Conservation (phyloP, 2,888 invertebrate species). For the Amphipoea oculea region DNA sequence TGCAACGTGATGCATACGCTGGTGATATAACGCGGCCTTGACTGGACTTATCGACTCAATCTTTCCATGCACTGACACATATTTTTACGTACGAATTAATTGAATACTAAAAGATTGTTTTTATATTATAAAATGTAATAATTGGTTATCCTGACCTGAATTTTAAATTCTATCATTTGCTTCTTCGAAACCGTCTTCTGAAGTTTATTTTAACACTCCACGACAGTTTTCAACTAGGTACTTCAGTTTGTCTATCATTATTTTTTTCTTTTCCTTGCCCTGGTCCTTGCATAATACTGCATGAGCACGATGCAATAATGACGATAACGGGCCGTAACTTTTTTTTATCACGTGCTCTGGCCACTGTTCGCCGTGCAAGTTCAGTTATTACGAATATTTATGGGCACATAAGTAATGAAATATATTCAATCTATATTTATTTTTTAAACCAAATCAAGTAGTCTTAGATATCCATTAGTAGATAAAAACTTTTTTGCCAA, state of each 20-base stretch:
- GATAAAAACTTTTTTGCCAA: neutral
- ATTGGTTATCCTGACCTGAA: neutral
- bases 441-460: neutral
- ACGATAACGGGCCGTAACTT: conserved; percentile 47
- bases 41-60: conserved; percentile 80
- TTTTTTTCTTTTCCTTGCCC: conserved; percentile 10
- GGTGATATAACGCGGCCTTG: conserved; percentile 82
- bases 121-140: neutral
- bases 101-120: conserved; percentile 3
- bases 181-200: neutral
- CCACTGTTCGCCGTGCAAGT: conserved; percentile 3
- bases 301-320: conserved; percentile 52
- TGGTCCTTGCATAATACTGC: conserved; percentile 22
- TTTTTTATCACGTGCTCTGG: conserved; percentile 35
- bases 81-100: conserved; percentile 60
- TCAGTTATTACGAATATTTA: conserved; percentile 31
- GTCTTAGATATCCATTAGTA: neutral
- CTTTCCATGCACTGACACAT: conserved; percentile 77
- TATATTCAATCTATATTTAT: neutral
- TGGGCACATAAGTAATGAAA: conserved; percentile 1
- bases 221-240: neutral
- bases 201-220: neutral
- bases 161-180: conserved; percentile 5
- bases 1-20: conserved; percentile 76
- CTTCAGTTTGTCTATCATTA: neutral